phyloP scores from a whole-genome alignment of 2,888 invertebrate species.

The Lepas anatifera region DNA sequence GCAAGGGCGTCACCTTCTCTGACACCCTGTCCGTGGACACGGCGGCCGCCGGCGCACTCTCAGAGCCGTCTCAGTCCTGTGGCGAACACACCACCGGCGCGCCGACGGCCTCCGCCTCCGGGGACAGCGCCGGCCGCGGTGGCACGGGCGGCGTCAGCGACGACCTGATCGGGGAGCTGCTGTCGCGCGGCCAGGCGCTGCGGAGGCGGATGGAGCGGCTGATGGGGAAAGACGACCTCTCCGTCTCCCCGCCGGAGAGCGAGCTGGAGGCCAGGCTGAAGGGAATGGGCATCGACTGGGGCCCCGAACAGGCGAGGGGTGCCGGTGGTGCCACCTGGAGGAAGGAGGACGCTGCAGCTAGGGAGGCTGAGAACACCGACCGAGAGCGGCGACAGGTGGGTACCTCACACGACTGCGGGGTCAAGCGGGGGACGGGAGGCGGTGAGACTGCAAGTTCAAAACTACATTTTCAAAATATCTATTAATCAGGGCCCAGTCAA shows the following conservation, averaged over 20 bases:
- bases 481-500: no score
- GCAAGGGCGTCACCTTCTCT: conserved; percentile 6
- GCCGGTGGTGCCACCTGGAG: no score
- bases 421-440: no score
- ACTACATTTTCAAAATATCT: no score
- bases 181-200: background rate
- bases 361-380: no score
- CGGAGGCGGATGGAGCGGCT: background rate
- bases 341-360: no score
- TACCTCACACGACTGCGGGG: no score
- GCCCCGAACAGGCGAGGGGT: no score
- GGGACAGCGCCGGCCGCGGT: background rate
- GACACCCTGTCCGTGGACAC: background rate
- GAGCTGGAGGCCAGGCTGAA: background rate
- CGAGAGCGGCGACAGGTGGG: no score
- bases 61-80: background rate
- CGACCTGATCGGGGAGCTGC: conserved; percentile 2
- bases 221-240: background rate
- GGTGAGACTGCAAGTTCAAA: no score
- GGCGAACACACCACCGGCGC: background rate
- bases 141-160: background rate
- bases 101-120: background rate
- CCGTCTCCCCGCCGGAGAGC: background rate
- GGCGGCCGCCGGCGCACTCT: background rate
- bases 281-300: background rate